Evolutionary conservation across 30 jellyfish, hydroid and myxozoan species (phyloP).

Genomic region (Aurelia sp.): DNA sequence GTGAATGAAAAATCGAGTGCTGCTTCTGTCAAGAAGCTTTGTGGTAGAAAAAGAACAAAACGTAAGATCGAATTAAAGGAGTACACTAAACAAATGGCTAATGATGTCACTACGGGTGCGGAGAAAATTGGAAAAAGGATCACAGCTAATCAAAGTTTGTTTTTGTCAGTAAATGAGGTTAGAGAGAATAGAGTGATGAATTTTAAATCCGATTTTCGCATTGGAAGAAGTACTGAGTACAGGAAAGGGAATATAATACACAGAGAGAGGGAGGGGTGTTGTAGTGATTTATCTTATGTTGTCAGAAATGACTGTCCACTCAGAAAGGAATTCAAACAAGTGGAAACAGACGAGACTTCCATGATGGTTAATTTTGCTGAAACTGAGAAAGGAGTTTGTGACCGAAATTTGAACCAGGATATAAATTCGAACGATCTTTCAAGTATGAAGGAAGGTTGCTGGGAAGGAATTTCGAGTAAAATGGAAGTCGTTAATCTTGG

Average conservation of each 20-base stretch:
- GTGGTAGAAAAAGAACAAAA: background rate
- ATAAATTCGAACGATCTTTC: no score
- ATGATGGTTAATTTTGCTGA: no score
- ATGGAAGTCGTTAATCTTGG: no score
- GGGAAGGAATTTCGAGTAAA: no score
- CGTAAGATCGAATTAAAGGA: background rate
- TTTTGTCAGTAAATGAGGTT: slow-evolving; percentile 4
- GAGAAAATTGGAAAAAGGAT: slow-evolving; percentile 8
- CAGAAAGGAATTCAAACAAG: no score
- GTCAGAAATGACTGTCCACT: no score
- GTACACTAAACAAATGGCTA: background rate
- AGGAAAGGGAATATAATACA: background rate
- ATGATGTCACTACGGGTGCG: slow-evolving; percentile 58
- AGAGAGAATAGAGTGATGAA: slow-evolving; percentile 3
- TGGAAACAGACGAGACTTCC: no score
- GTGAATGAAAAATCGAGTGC: slow-evolving; percentile 24
- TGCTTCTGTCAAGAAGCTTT: slow-evolving; percentile 3
- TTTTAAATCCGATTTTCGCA: slow-evolving; percentile 51
- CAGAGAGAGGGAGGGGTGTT: background rate
- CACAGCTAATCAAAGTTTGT: slow-evolving; percentile 19
- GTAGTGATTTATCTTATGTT: no score
- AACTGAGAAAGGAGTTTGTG: no score
- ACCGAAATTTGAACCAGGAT: no score
- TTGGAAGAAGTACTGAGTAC: slow-evolving; percentile 16
- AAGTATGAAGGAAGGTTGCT: no score